These are phyloP conservation scores for Camptogramma bilineatum DNA, from an alignment of 2,888 invertebrate genomes.

Conservation along the genomic window DNA sequence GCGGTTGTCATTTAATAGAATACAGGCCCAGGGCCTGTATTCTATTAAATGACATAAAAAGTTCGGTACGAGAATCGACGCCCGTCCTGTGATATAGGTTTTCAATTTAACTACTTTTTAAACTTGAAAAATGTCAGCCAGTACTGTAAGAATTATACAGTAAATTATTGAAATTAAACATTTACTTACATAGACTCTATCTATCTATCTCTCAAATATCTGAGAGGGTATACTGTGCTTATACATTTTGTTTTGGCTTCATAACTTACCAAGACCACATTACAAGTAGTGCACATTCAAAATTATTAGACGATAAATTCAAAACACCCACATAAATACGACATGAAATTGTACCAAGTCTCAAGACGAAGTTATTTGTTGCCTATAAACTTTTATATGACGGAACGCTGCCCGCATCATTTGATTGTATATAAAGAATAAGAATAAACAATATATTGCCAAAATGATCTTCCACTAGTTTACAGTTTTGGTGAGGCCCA, in stretches of 20 bases:
- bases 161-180: no score
- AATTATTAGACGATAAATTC: conserved; percentile 56
- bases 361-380: conserved; percentile 48
- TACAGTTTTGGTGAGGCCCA: conserved; percentile 7
- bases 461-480: no score
- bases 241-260: not conserved
- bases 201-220: not conserved
- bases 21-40: no score
- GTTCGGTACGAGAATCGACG: no score
- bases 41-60: no score
- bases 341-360: conserved; percentile 49
- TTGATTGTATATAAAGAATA: conserved; percentile 53
- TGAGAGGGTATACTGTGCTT: not conserved
- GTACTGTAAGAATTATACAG: no score
- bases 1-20: no score
- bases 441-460: no score
- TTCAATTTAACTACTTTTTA: no score
- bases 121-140: no score
- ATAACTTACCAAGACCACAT: not conserved
- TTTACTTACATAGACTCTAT: not conserved
- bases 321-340: conserved; percentile 49
- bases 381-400: conserved; percentile 54
- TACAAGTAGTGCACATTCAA: conserved; percentile 31
- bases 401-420: conserved; percentile 47
- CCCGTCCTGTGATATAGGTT: no score